These are phyloP conservation scores for Enteromius paludinosus DNA, from an alignment of 2,797 vertebrate genomes.

Conservation along the genomic window DNA sequence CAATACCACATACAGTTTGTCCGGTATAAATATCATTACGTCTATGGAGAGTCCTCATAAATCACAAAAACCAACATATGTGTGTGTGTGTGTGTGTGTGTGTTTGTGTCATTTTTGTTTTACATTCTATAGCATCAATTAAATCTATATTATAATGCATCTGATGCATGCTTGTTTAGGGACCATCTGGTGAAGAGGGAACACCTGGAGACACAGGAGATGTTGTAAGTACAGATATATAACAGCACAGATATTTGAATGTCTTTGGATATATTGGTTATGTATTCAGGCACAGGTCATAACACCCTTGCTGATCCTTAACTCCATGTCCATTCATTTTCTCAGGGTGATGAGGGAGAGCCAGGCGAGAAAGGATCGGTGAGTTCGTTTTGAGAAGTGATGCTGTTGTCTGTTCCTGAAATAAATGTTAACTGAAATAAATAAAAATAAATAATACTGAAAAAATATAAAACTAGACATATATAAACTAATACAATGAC, in stretches of 20 bases:
- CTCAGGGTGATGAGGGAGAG: conserved; percentile 90
- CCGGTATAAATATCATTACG: no score
- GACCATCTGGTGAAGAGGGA: conserved; percentile 88
- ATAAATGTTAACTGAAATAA: background rate
- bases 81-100: no score
- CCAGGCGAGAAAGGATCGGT: conserved; percentile 92
- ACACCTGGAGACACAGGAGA: conserved; percentile 87
- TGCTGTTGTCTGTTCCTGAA: background rate
- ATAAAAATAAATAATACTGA: background rate
- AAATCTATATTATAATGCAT: background rate
- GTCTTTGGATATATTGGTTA: background rate
- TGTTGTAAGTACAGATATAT: conserved; percentile 78
- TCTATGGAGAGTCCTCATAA: no score
- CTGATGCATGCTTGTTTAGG: conserved; percentile 74
- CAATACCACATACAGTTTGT: no score
- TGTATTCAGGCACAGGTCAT: background rate
- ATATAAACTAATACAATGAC: background rate
- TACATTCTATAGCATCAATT: no score
- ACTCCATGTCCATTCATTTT: conserved; percentile 30
- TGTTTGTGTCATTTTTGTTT: no score
- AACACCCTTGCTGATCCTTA: background rate
- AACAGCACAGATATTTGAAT: background rate
- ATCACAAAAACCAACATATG: no score
- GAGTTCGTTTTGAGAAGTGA: conserved; percentile 69
- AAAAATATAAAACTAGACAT: background rate